Evolutionary conservation across 2,888 invertebrate genomes (phyloP).

Genomic region (Parnassius apollo): DNA sequence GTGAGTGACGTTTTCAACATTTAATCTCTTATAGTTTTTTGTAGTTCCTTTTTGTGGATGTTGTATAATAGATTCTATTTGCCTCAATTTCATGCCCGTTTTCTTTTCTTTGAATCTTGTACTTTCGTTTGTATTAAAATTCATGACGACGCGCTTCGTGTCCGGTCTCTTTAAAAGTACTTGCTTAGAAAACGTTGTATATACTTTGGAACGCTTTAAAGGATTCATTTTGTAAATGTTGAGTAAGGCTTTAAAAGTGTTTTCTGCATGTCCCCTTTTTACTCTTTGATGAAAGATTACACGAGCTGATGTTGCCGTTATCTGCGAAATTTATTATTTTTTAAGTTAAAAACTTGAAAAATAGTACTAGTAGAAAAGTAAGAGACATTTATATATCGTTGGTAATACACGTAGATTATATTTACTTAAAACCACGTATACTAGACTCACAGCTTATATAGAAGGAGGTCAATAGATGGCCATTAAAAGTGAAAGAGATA

Average conservation of each 20-base stretch:
- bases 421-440: no score
- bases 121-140: conserved; percentile 57
- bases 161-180: conserved; percentile 45
- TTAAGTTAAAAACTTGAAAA: no score
- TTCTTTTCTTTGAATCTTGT: conserved; percentile 39
- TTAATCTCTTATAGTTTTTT: conserved; percentile 31
- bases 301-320: conserved; percentile 3
- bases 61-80: conserved; percentile 37
- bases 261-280: conserved; percentile 40
- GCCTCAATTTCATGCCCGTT: conserved; percentile 39
- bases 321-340: conserved; percentile 5
- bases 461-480: no score
- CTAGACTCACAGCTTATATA: no score
- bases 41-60: conserved; percentile 28
- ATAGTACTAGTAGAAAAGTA: no score
- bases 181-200: conserved; percentile 50
- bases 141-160: conserved; percentile 34
- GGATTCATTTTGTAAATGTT: conserved; percentile 64
- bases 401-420: no score
- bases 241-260: conserved; percentile 52
- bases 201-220: conserved; percentile 54
- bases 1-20: conserved; percentile 32
- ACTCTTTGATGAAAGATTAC: conserved; percentile 22
- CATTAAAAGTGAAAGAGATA: no score
- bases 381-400: no score